Percentiles rank a stretch among this genome's conserved stretches.
Evolutionary conservation across 2,113 vertebrate genomes (phyloP).

Genomic region (Podiceps cristatus): DNA sequence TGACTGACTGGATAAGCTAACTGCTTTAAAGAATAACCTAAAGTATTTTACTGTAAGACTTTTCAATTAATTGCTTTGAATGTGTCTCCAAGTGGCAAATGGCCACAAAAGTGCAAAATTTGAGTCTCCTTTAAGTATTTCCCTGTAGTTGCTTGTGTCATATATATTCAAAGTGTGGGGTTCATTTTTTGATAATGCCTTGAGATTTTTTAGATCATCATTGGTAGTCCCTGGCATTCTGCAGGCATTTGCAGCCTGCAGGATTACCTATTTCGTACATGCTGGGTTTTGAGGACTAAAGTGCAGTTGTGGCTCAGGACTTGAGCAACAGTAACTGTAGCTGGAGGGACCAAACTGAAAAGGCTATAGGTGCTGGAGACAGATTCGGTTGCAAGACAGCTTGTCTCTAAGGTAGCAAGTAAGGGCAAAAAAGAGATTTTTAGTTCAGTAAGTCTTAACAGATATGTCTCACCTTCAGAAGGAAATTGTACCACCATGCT

Average conservation of each 20-base stretch:
- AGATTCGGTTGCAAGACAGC: background rate
- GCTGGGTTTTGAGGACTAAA: background rate
- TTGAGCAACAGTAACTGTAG: background rate
- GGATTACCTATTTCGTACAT: background rate
- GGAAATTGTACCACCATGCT: background rate
- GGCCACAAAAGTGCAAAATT: background rate
- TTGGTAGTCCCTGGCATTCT: background rate
- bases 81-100: background rate
- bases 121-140: background rate
- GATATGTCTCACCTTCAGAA: background rate
- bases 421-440: background rate
- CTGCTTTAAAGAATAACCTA: background rate
- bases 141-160: background rate
- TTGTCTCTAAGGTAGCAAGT: background rate
- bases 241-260: background rate
- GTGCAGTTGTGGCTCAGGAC: background rate
- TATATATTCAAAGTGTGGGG: background rate
- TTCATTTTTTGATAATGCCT: background rate
- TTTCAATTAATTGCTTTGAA: background rate
- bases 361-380: background rate
- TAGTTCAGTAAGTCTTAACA: background rate
- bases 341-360: background rate
- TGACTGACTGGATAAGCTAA: background rate
- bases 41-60: background rate
- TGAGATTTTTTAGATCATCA: background rate